A percentile compares a stretch with the other conserved stretches of the same genome.
Conservation (phyloP, 2,888 invertebrate genomes). For the Eilema sororculum region DNA sequence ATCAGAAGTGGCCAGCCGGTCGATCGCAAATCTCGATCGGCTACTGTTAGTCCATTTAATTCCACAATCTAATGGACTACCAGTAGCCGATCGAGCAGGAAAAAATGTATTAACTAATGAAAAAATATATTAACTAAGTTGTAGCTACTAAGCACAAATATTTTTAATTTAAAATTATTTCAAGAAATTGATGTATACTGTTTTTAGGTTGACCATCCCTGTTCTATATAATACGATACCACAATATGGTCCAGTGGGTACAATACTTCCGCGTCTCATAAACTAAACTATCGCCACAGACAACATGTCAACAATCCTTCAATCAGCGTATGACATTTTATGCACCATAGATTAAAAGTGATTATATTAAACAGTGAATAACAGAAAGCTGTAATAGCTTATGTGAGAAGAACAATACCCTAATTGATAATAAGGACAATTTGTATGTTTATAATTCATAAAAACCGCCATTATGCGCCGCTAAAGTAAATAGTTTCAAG, state of each 20-base stretch:
- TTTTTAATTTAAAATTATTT: too few relatives aligned
- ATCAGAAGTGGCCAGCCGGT: too few relatives aligned
- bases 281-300: constrained; percentile 45
- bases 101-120: not conserved
- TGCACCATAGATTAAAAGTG: constrained; percentile 74
- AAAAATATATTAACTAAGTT: too few relatives aligned
- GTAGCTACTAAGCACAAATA: not conserved
- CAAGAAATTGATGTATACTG: too few relatives aligned
- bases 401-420: constrained; percentile 58
- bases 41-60: too few relatives aligned
- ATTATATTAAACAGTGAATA: constrained; percentile 49
- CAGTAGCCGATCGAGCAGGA: too few relatives aligned
- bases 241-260: not conserved
- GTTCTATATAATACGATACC: too few relatives aligned
- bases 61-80: too few relatives aligned
- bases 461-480: constrained; percentile 48
- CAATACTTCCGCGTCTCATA: not conserved
- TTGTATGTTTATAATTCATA: constrained; percentile 43
- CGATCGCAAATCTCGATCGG: too few relatives aligned
- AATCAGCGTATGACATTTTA: constrained; percentile 69
- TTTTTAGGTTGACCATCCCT: too few relatives aligned
- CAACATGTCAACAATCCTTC: constrained; percentile 60
- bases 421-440: constrained; percentile 48
- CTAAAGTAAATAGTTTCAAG: constrained; percentile 45
- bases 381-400: constrained; percentile 52